phyloP scores from a whole-genome alignment of 1,140 invertebrate genomes.

The Lepidotrigona ventralis region DNA sequence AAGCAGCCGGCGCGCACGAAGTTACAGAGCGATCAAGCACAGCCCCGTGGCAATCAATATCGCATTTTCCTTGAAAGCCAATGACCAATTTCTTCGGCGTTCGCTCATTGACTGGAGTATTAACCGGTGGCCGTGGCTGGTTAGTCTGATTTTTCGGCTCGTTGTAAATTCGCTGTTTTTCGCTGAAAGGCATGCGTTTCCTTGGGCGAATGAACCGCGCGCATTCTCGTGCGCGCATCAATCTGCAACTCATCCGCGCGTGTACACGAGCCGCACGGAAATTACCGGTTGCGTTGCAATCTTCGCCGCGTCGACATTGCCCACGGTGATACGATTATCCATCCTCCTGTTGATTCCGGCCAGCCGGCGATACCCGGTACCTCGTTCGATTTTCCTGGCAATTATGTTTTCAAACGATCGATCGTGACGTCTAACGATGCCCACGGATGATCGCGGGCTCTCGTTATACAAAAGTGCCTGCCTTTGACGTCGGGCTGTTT shows the following conservation, averaged over 20 bases:
- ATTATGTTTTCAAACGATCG: conserved; percentile 42
- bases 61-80: neutral
- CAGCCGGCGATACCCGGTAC: neutral
- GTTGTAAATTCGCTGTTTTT: neutral
- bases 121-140: neutral
- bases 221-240: neutral
- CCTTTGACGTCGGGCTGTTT: neutral
- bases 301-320: conserved; percentile 38
- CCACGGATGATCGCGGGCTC: neutral
- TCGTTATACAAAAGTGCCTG: neutral
- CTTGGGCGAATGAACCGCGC: neutral
- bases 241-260: neutral
- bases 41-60: neutral
- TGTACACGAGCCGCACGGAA: conserved; percentile 17
- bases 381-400: conserved; percentile 29
- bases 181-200: neutral
- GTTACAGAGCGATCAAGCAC: neutral
- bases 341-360: neutral
- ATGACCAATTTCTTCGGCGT: neutral
- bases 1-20: neutral
- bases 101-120: neutral
- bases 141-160: neutral
- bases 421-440: conserved; percentile 1
- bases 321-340: conserved; percentile 51
- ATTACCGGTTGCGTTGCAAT: conserved; percentile 55